Conservation (phyloP, 2,888 invertebrate genomes). For the Petrolisthes manimaculis region DNA sequence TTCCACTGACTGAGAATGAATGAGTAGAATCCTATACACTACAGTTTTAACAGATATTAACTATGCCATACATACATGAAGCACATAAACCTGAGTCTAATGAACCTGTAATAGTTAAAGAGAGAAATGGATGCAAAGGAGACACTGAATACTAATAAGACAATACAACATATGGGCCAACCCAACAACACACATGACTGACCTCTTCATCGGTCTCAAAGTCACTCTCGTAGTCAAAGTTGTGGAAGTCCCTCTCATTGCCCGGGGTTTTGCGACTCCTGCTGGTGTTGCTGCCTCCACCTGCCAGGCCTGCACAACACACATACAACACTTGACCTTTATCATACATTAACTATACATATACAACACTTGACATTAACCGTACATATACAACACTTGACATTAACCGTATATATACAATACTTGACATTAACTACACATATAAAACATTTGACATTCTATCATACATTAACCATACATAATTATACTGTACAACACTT, state of each 20-base stretch:
- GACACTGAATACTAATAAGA: not conserved
- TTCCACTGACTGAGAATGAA: too few relatives aligned
- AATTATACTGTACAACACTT: too few relatives aligned
- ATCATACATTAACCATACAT: too few relatives aligned
- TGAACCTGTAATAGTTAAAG: not conserved
- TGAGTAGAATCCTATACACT: not conserved
- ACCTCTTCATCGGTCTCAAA: conserved; percentile 63
- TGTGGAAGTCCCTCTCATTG: conserved; percentile 46
- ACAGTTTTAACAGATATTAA: not conserved
- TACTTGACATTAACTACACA: too few relatives aligned
- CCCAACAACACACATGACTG: not conserved
- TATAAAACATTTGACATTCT: too few relatives aligned
- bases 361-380: too few relatives aligned
- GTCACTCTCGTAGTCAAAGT: conserved; percentile 62
- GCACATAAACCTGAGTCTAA: not conserved
- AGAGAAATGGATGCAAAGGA: not conserved
- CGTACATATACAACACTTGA: too few relatives aligned
- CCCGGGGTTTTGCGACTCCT: conserved; percentile 15
- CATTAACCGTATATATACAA: too few relatives aligned
- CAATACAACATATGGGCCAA: not conserved
- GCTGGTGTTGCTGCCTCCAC: not conserved
- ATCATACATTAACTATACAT: not conserved
- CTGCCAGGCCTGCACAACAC: not conserved
- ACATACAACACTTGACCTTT: not conserved
- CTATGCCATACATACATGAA: not conserved